These are phyloP conservation scores for Sinopyrophorus schimmeli DNA, from an alignment of 2,888 invertebrate genomes.

Conservation along the genomic window DNA sequence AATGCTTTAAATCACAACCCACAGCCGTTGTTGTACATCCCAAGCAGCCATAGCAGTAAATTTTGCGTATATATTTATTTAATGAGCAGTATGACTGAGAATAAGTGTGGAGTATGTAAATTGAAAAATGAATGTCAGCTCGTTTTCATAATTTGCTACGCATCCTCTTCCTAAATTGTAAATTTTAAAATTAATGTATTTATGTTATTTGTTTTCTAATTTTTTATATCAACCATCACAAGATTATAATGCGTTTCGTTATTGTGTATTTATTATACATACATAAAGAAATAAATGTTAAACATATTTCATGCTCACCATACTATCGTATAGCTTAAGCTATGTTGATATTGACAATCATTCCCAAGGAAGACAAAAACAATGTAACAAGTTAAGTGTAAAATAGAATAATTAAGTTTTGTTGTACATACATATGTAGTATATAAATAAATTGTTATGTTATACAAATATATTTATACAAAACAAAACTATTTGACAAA, in stretches of 20 bases:
- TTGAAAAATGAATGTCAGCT: not conserved
- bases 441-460: slow-evolving; percentile 33
- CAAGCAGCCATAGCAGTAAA: slow-evolving; percentile 63
- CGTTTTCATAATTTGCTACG: slow-evolving; percentile 4
- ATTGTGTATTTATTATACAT: no score
- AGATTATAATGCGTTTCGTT: no score
- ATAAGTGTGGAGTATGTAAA: slow-evolving; percentile 5
- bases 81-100: not conserved
- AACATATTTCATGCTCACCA: not conserved
- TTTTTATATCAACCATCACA: no score
- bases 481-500: no score
- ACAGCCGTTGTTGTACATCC: slow-evolving; percentile 65
- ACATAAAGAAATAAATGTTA: no score
- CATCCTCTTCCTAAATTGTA: slow-evolving; percentile 10
- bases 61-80: slow-evolving; percentile 10
- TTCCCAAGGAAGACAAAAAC: slow-evolving; percentile 33
- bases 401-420: slow-evolving; percentile 15
- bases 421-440: slow-evolving; percentile 27
- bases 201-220: not conserved
- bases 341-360: slow-evolving; percentile 35
- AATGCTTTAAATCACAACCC: slow-evolving; percentile 81
- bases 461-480: no score
- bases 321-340: slow-evolving; percentile 4
- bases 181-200: no score
- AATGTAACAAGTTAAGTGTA: slow-evolving; percentile 22